phyloP scores from a whole-genome alignment of 2,113 vertebrate genomes.

The Bettongia penicillata region DNA sequence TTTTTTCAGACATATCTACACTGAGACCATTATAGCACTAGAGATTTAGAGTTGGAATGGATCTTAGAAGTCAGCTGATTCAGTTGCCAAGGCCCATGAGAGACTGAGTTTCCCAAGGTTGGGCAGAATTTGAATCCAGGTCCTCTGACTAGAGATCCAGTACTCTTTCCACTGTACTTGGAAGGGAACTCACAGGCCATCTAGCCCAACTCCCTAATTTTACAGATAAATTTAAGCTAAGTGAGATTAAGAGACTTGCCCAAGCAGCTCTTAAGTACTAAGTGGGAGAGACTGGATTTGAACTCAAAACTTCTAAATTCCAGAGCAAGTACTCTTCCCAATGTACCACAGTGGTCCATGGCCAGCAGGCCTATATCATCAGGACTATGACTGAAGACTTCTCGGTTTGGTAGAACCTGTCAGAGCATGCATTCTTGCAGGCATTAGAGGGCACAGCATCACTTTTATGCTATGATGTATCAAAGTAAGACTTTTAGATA shows the following conservation, averaged over 20 bases:
- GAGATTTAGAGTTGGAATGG: not conserved
- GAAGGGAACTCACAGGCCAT: not conserved
- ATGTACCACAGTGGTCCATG: not conserved
- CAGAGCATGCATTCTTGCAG: not conserved
- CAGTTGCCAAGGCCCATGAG: not conserved
- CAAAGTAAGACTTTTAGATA: not conserved
- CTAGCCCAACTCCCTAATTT: not conserved
- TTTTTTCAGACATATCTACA: not conserved
- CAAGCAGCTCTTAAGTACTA: not conserved
- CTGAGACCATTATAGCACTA: not conserved
- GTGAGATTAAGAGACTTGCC: not conserved
- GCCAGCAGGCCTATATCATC: not conserved
- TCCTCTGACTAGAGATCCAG: not conserved
- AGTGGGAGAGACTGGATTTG: not conserved
- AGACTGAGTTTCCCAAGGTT: not conserved
- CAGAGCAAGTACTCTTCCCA: not conserved
- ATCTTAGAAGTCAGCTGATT: not conserved
- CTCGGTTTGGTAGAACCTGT: not conserved
- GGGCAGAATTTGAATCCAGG: not conserved
- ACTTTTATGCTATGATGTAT: not conserved
- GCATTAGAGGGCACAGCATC: not conserved
- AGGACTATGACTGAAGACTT: not conserved
- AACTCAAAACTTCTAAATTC: not conserved
- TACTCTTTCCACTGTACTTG: not conserved
- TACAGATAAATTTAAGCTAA: not conserved